Percentiles rank a stretch among this genome's conserved stretches.
Evolutionary conservation across 2,797 vertebrate species (phyloP).

Genomic region (Anniella stebbinsi): DNA sequence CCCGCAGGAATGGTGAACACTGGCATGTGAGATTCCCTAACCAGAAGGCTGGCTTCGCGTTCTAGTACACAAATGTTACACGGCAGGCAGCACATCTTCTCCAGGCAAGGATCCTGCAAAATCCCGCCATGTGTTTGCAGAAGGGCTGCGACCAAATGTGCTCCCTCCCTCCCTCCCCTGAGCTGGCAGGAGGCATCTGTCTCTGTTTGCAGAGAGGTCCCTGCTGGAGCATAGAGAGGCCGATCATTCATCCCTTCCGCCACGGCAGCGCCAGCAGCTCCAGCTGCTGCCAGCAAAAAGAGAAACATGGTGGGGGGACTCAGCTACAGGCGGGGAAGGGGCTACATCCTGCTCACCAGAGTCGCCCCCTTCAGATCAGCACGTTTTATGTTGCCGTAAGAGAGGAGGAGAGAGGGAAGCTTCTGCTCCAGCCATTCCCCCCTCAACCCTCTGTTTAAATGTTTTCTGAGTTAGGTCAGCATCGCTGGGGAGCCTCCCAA

Average conservation of each 20-base stretch:
- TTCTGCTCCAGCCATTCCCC: background rate
- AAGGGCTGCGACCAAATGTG: background rate
- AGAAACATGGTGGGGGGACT: background rate
- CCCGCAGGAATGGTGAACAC: no score
- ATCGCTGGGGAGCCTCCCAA: background rate
- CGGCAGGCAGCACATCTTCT: background rate
- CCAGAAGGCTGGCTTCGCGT: background rate
- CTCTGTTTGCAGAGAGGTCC: background rate
- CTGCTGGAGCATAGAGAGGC: background rate
- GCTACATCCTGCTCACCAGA: background rate
- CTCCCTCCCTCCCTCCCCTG: background rate
- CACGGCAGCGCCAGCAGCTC: background rate
- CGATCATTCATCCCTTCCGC: background rate
- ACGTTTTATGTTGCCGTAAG: background rate
- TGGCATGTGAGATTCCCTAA: no score
- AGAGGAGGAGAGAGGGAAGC: background rate
- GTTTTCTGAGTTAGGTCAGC: background rate
- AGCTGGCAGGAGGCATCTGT: background rate
- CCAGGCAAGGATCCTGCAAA: background rate
- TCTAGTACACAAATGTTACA: background rate
- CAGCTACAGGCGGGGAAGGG: background rate
- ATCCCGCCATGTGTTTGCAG: accelerated
- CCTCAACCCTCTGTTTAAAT: no score
- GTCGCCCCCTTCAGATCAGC: background rate
- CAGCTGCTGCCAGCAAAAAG: background rate